A percentile compares a stretch with the other conserved stretches of the same genome.
These are phyloP conservation scores for Cyrtonyx montezumae DNA, from an alignment of 2,113 vertebrate species.

Conservation along the genomic window DNA sequence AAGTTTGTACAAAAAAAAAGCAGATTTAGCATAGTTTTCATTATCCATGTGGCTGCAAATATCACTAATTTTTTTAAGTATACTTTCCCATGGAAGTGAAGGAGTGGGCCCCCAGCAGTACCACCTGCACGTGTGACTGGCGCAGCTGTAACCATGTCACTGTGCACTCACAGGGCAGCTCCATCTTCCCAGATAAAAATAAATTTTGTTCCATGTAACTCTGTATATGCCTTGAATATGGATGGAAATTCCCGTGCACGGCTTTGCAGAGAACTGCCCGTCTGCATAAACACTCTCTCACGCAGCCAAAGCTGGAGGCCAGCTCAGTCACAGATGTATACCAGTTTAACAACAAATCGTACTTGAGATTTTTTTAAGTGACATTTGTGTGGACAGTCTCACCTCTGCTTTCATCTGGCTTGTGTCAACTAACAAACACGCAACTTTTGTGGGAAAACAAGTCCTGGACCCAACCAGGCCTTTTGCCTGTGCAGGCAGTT, in stretches of 20 bases:
- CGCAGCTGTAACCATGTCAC: background rate
- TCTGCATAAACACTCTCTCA: background rate
- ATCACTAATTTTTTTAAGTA: background rate
- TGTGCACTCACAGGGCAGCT: background rate
- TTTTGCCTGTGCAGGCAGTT: background rate
- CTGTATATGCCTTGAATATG: background rate
- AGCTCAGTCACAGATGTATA: background rate
- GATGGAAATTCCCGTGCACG: background rate
- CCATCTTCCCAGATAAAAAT: background rate
- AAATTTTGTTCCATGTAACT: slow-evolving; percentile 10
- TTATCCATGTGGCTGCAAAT: background rate
- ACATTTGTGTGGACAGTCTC: background rate
- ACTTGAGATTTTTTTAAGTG: background rate
- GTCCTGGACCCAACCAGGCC: background rate
- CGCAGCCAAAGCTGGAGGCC: background rate
- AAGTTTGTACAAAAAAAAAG: background rate
- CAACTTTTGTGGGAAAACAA: slow-evolving; percentile 30
- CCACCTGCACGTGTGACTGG: background rate
- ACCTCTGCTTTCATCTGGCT: slow-evolving; percentile 1
- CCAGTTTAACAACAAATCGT: background rate
- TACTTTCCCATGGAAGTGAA: background rate
- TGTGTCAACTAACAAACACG: slow-evolving; percentile 5
- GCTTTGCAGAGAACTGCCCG: background rate
- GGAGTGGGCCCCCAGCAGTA: background rate
- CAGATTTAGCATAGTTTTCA: background rate